Evolutionary conservation across 2,113 vertebrate species (phyloP), one percentile per base, ranked within the genome.

Genomic region (Charina bottae): DNA sequence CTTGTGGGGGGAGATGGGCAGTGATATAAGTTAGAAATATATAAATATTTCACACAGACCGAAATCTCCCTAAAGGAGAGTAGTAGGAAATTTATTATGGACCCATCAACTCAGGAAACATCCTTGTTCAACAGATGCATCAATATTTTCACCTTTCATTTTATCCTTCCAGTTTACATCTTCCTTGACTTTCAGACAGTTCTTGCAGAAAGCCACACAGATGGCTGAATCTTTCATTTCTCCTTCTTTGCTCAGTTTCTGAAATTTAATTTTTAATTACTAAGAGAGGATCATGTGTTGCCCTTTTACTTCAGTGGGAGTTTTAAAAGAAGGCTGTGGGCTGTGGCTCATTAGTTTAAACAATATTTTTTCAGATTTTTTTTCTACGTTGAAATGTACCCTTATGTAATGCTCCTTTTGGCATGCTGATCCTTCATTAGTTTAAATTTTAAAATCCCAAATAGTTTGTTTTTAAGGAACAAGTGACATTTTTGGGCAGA

Each of bases 361-460:
- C 64, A 72, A 33, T 72, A 85, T 94, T 49, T 46, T 56, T 88
- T 26, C n/a, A 91, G 68, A 2, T 26, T 90, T 33, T 53, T 93
- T 93, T 84, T 92, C 17, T 91, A 89, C 37, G 24, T 21, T 88
- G 60, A 17, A 78, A 91, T 64, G 78, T 86, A 84, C 60, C 87
- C 85, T 88, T 89, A 92, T 60, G 92, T 91, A 90, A 94, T 89
- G 53, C 33, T 90, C 8, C 64, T 93, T 55, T 87, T 93, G 85
- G 87, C 93, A 89, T 24, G 53, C 92, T 78, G 86, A 37, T 10
- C 93, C 55, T 94, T 88, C 55, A 88, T 92, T 88, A 92, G 55
- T 89, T 78, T 68, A 11, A 91, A 87, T 55, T 46, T 64, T 0
- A 0, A 68, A 93, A 42, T 54, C 72, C 92, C 91, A 37, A 94